Percentiles rank a stretch among this genome's conserved stretches.
phyloP scores from a whole-genome alignment of 2,797 vertebrate genomes.

The Botia almorhae region DNA sequence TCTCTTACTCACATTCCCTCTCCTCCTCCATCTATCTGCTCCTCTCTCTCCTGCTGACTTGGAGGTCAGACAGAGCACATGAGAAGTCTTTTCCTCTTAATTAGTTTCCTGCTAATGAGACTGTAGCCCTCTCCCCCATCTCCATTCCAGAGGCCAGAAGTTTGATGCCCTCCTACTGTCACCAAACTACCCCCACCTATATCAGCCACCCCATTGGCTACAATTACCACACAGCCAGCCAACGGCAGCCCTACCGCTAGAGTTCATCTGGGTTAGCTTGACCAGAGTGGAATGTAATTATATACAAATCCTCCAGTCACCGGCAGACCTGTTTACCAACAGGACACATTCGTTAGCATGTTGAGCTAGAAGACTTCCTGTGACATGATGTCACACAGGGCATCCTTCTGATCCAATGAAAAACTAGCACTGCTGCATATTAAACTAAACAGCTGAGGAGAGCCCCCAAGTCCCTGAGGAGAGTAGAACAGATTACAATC shows the following conservation, averaged over 20 bases:
- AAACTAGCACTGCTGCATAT: too few relatives aligned
- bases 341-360: slow-evolving; percentile 24
- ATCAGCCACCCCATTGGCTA: slow-evolving; percentile 64
- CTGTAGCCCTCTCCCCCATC: slow-evolving; percentile 61
- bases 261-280: slow-evolving; percentile 3
- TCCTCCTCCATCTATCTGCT: slow-evolving; percentile 47
- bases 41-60: slow-evolving; percentile 71
- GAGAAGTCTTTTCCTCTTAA: slow-evolving; percentile 79
- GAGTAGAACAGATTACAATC: too few relatives aligned
- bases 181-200: slow-evolving; percentile 53
- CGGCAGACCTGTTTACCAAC: slow-evolving; percentile 24
- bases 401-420: too few relatives aligned
- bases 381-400: too few relatives aligned
- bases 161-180: slow-evolving; percentile 55
- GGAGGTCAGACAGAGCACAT: slow-evolving; percentile 80
- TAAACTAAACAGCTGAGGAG: too few relatives aligned
- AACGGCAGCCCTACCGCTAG: slow-evolving; percentile 64
- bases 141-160: slow-evolving; percentile 44
- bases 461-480: too few relatives aligned
- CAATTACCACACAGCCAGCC: slow-evolving; percentile 73
- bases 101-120: slow-evolving; percentile 81
- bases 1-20: slow-evolving; percentile 46
- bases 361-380: slow-evolving; percentile 4
- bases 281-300: background rate
- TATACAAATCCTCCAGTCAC: slow-evolving; percentile 12